Evolutionary conservation across 2,113 vertebrate species (phyloP), one percentile per base, ranked within the genome.

Genomic region (Anoplopoma fimbria): DNA sequence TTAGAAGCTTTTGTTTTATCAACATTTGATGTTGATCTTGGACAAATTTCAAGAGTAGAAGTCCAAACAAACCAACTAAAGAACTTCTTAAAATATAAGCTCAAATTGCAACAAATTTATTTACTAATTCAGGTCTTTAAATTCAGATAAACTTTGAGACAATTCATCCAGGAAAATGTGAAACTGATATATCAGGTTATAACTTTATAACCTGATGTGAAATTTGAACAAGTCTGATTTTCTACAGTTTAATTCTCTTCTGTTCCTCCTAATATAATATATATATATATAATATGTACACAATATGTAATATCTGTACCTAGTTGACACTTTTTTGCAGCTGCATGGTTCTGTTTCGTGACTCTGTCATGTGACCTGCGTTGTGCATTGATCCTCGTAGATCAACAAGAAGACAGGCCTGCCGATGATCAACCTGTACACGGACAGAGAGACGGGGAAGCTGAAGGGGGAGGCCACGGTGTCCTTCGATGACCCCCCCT

Each of bases 351-450:
- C n/a, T n/a, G n/a, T n/a, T 38, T 38, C 8, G 34, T 36, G 34
- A 8, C 34, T 9, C 34, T 36, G 34, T 15, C 17, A 25, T 10
- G 10, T 38, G 17, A 45, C 23, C 31, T 34, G 21, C n/a, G 1
- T 38, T 15, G 23, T 34, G 21, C n/a, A 1, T 38, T 15, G 23
- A 2, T 72, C 0, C 13, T 60, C 36, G 29, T 57, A 97, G 97
- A 91, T 97, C 25, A 98, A 98, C 89, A 98, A 98, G 93, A 97
- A 97, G 94, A 98, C 97, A 0, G 97, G 96, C 51, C 95, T 97
- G 80, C 97, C 97, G n/a, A 97, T 98, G 97, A 98, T 98, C 77
- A 98, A 98, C 84, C 94, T 98, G 33, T 98, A 98, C 90, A 97
- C 97, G 3, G 97, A 98, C 91, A 88, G 97, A 3, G 97, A 98